Conservation (phyloP, 1,140 invertebrate genomes). For the Condylostylus longicornis region DNA sequence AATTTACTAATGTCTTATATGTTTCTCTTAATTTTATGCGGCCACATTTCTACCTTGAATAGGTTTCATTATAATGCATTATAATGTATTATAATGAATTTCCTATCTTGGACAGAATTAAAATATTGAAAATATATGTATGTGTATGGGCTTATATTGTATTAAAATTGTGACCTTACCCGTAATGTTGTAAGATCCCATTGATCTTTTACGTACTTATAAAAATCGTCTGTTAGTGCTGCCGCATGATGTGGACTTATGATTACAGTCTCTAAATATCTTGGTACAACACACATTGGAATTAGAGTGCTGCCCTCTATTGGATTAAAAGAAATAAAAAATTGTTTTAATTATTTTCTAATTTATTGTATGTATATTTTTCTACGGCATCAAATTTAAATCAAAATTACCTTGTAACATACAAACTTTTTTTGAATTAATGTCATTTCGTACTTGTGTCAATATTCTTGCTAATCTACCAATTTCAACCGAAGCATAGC, state of each 20-base stretch:
- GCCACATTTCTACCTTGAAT: too few relatives aligned
- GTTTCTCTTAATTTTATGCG: too few relatives aligned
- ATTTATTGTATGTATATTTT: neutral
- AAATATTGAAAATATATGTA: too few relatives aligned
- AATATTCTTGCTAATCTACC: constrained; percentile 50
- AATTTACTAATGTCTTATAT: too few relatives aligned
- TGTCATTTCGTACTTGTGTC: constrained; percentile 53
- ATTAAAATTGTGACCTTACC: too few relatives aligned
- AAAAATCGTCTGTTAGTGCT: constrained; percentile 4
- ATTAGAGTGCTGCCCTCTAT: constrained; percentile 2
- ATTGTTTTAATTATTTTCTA: neutral
- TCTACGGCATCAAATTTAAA: neutral
- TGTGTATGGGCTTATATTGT: too few relatives aligned
- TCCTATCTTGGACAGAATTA: too few relatives aligned
- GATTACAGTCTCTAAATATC: constrained; percentile 1
- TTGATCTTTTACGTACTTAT: constrained; percentile 35
- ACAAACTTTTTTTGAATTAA: constrained; percentile 54
- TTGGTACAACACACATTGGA: constrained; percentile 6
- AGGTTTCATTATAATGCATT: too few relatives aligned
- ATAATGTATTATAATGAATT: too few relatives aligned
- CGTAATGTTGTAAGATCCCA: constrained; percentile 86
- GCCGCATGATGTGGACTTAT: constrained; percentile 3
- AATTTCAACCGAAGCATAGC: constrained; percentile 41
- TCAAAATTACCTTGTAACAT: constrained; percentile 32
- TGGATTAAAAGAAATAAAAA: too few relatives aligned